Conservation (phyloP, 37 sponge, comb jelly and placozoan species). For the Cliona cf. orientalis region DNA sequence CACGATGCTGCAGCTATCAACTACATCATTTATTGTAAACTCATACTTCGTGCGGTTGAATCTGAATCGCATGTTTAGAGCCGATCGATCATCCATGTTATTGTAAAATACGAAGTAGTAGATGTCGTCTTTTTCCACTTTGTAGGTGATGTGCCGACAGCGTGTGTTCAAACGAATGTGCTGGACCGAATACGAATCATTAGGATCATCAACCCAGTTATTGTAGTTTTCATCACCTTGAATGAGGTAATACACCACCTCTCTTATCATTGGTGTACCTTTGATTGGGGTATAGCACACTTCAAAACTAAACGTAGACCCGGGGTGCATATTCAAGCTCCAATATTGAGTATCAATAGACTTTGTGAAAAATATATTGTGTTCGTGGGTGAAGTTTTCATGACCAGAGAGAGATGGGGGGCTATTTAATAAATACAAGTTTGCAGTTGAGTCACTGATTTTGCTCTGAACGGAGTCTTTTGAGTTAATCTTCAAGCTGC, state of each 20-base stretch:
- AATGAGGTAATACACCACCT: constrained; percentile 17
- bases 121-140: neutral
- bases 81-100: neutral
- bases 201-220: constrained; percentile 9
- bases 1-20: neutral
- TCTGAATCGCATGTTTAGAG: neutral
- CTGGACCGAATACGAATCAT: neutral
- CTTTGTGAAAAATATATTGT: neutral
- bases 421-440: constrained; percentile 11
- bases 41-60: constrained; percentile 36
- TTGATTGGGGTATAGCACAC: neutral
- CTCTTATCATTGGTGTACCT: neutral
- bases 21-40: neutral
- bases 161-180: neutral
- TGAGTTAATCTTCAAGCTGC: no score
- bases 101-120: constrained; percentile 35
- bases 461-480: no score
- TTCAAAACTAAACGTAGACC: constrained; percentile 2
- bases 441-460: no score
- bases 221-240: constrained; percentile 41
- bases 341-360: constrained; percentile 5
- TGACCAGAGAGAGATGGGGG: constrained; percentile 27
- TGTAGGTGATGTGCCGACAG: neutral
- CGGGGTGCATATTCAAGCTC: constrained; percentile 34
- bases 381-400: neutral